Evolutionary conservation across 1,140 invertebrate genomes (phyloP).

Genomic region (Pseudomyrmex sp.): DNA sequence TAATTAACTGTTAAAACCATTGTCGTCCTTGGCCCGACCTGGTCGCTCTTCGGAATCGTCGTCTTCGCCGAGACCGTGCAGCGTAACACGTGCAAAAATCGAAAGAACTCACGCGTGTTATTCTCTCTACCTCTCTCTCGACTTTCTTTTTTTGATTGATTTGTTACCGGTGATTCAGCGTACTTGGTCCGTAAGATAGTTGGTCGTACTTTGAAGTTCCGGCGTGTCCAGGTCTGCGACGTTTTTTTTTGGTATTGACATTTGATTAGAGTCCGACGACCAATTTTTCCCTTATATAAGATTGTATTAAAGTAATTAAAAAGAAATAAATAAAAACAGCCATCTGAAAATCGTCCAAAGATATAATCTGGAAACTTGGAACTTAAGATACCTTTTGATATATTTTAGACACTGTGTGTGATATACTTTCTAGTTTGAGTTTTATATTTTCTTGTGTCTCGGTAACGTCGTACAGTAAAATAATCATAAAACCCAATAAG

Average conservation of each 20-base stretch:
- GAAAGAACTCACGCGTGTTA: neutral
- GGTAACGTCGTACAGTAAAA: neutral
- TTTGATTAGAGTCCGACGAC: constrained; percentile 67
- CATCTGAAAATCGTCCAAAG: neutral
- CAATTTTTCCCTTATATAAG: constrained; percentile 12
- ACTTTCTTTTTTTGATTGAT: constrained; percentile 67
- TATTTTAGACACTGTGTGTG: too few species aligned
- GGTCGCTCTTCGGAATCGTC: neutral
- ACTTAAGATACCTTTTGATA: too few species aligned
- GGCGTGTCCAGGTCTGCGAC: constrained; percentile 56
- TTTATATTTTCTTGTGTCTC: neutral
- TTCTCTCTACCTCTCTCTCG: constrained; percentile 21
- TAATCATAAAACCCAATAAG: neutral
- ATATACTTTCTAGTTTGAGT: too few species aligned
- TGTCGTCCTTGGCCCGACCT: constrained; percentile 55
- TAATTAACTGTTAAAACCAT: constrained; percentile 65
- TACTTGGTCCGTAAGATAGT: constrained; percentile 74
- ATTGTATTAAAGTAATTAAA: too few species aligned
- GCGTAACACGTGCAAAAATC: constrained; percentile 11
- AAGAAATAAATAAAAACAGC: neutral
- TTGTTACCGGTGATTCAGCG: constrained; percentile 70
- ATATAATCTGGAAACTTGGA: too few species aligned
- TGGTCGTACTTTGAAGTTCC: constrained; percentile 73
- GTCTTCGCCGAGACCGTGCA: constrained; percentile 19
- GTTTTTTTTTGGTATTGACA: constrained; percentile 64